phyloP scores from a whole-genome alignment of 2,113 vertebrate genomes.

The Illadopsis cleaveri region DNA sequence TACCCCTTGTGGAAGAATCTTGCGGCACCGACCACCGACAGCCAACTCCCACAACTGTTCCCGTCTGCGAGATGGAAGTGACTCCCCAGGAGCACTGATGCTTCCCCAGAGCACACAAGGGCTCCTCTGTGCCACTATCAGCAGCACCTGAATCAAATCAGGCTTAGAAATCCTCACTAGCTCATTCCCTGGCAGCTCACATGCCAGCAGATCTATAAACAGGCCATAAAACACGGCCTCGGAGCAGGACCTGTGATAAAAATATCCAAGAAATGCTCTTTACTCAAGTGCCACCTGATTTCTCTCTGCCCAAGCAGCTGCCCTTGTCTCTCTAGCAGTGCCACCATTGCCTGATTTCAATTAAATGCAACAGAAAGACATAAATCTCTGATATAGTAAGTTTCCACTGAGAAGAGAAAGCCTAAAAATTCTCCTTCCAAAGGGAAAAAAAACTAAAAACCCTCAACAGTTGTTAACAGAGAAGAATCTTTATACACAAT shows the following conservation, averaged over 20 bases:
- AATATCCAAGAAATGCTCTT: neutral
- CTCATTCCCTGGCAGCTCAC: neutral
- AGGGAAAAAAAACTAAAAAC: neutral
- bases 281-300: neutral
- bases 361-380: neutral
- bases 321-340: neutral
- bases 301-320: neutral
- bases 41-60: neutral
- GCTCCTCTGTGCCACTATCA: neutral
- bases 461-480: neutral
- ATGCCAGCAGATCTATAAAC: neutral
- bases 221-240: neutral
- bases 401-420: neutral
- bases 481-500: neutral
- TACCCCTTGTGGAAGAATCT: neutral
- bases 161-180: neutral
- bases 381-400: neutral
- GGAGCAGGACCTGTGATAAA: neutral
- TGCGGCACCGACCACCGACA: neutral
- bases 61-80: neutral
- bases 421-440: neutral
- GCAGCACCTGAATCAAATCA: neutral
- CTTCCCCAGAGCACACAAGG: rapidly evolving
- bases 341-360: neutral
- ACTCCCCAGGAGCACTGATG: neutral